Conservation (phyloP, 1,140 invertebrate genomes). For the Venturia canescens region DNA sequence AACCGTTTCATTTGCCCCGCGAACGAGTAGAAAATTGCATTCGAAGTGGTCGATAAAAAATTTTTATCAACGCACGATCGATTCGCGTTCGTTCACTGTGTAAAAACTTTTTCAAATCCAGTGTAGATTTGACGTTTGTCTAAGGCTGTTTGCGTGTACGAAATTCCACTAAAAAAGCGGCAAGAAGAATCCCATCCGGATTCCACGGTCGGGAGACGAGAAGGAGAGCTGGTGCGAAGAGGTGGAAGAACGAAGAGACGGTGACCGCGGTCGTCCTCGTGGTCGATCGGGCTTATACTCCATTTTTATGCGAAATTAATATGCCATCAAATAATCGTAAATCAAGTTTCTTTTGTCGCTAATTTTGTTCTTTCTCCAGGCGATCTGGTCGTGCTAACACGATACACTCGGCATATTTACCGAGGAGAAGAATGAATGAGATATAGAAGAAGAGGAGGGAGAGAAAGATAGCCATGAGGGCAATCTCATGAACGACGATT, state of each 20-base stretch:
- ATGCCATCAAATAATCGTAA: constrained; percentile 46
- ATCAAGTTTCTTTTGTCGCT: constrained; percentile 46
- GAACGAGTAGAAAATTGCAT: too few relatives aligned
- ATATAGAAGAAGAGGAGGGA: constrained; percentile 17
- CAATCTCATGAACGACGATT: constrained; percentile 46
- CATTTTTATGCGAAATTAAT: constrained; percentile 47
- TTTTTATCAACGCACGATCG: background rate
- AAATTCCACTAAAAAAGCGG: background rate
- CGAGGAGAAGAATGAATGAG: constrained; percentile 34
- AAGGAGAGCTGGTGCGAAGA: background rate
- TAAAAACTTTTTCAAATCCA: background rate
- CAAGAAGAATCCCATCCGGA: constrained; percentile 17
- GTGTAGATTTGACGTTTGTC: background rate
- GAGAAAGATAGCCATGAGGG: constrained; percentile 12
- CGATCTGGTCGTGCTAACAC: constrained; percentile 13
- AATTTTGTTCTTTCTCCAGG: background rate
- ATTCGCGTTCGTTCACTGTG: background rate
- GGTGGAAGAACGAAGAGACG: background rate
- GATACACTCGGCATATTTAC: constrained; percentile 21
- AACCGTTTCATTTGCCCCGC: too few relatives aligned
- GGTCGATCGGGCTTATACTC: constrained; percentile 30
- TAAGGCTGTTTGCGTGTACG: background rate
- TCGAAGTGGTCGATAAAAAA: too few relatives aligned
- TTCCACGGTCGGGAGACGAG: constrained; percentile 7
- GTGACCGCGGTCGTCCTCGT: constrained; percentile 20